A percentile compares a stretch with the other conserved stretches of the same genome.
Conservation (phyloP, 2,888 invertebrate species). For the Agrochola macilenta region DNA sequence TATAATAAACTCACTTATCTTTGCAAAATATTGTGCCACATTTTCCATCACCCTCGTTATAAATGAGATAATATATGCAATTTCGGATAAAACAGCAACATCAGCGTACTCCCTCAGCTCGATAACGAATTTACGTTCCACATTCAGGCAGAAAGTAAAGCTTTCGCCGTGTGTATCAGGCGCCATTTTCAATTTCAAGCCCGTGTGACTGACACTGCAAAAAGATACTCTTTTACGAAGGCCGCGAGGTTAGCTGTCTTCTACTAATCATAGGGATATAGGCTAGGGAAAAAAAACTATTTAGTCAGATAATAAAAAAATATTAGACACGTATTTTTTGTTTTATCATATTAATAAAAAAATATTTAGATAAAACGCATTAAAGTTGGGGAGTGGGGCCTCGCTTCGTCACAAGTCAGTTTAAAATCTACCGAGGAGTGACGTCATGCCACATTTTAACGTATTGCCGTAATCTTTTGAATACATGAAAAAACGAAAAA, state of each 20-base stretch:
- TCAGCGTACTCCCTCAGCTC: not conserved
- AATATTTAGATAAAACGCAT: no score
- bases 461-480: no score
- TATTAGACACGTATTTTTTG: no score
- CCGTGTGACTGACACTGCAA: not conserved
- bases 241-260: not conserved
- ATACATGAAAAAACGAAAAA: no score
- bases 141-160: conserved; percentile 9
- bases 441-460: no score
- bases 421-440: no score
- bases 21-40: not conserved
- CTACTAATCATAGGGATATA: not conserved
- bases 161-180: not conserved
- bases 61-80: conserved; percentile 12
- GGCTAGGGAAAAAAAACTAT: no score
- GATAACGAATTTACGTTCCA: conserved; percentile 31
- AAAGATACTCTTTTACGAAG: not conserved
- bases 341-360: no score
- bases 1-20: not conserved
- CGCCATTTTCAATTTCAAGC: conserved; percentile 11
- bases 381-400: no score
- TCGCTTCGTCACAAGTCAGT: no score
- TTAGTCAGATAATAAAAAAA: no score
- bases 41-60: not conserved
- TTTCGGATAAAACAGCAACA: not conserved